These are phyloP conservation scores for Hirundo rustica DNA, from an alignment of 2,797 vertebrate genomes.

Conservation along the genomic window DNA sequence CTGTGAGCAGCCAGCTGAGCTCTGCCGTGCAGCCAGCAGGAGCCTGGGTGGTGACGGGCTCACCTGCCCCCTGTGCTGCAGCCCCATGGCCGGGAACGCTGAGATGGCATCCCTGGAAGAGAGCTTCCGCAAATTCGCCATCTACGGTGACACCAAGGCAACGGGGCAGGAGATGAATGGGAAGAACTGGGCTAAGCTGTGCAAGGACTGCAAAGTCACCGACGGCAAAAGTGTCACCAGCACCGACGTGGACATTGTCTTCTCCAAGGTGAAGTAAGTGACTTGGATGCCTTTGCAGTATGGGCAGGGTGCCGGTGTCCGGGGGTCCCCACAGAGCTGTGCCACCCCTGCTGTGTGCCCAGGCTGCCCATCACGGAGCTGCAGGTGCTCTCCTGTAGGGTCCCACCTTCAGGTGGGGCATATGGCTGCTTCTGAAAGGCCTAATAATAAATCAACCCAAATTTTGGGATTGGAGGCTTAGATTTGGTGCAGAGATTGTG, in stretches of 20 bases:
- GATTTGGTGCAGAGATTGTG: not conserved
- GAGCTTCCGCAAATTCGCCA: conserved; percentile 89
- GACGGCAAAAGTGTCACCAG: conserved; percentile 86
- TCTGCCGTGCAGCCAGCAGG: not conserved
- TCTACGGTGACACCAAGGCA: conserved; percentile 92
- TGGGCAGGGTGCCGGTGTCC: not conserved
- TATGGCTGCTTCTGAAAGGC: not conserved
- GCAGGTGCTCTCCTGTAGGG: accelerated
- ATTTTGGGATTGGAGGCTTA: not conserved
- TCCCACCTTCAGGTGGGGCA: not conserved
- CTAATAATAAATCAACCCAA: not conserved
- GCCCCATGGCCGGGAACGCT: conserved; percentile 84
- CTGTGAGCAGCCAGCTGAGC: not conserved
- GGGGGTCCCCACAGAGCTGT: not conserved
- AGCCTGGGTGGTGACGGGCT: not conserved
- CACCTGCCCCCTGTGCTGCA: not conserved
- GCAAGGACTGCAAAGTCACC: conserved; percentile 92
- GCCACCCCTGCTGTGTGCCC: accelerated
- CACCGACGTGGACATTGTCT: conserved; percentile 94
- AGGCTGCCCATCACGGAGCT: accelerated
- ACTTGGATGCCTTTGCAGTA: not conserved
- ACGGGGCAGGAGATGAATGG: conserved; percentile 91
- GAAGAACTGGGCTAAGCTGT: conserved; percentile 98
- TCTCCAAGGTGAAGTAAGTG: conserved; percentile 97
- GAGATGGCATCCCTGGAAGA: conserved; percentile 82